Evolutionary conservation across 2,113 vertebrate genomes (phyloP).

Genomic region (Myiagra hebetior): DNA sequence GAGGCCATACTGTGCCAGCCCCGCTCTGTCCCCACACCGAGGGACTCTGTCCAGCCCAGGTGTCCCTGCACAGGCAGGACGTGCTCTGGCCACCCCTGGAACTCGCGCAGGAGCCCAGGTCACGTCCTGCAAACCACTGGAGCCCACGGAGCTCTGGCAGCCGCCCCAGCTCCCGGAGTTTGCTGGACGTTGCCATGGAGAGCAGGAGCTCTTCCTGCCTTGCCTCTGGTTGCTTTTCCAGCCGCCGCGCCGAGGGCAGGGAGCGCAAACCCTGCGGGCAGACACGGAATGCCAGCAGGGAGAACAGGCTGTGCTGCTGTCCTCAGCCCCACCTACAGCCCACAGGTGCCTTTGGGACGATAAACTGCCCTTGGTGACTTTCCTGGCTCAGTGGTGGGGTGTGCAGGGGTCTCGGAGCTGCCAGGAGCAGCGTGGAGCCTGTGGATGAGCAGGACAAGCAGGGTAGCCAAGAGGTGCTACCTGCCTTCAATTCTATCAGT

Average conservation of each 20-base stretch:
- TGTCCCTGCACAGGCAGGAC: not conserved
- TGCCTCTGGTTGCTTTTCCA: not conserved
- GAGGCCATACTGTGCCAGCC: not conserved
- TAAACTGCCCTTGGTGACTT: not conserved
- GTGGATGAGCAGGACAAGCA: accelerated
- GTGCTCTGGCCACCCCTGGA: not conserved
- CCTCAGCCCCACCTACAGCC: not conserved
- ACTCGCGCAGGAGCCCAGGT: not conserved
- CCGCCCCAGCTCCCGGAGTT: not conserved
- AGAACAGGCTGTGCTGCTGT: not conserved
- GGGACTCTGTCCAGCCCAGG: not conserved
- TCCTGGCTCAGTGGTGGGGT: not conserved
- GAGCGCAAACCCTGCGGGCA: not conserved
- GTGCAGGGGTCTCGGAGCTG: not conserved
- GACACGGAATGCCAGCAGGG: not conserved
- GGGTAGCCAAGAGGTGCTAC: not conserved
- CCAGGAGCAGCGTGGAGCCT: not conserved
- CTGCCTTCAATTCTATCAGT: no score
- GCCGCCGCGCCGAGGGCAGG: not conserved
- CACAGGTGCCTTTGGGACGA: not conserved
- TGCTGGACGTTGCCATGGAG: not conserved
- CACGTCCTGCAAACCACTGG: not conserved
- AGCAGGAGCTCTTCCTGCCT: not conserved
- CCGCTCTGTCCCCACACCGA: not conserved
- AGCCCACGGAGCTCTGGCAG: not conserved